Base-by-base conservation (phyloP, 1,140 invertebrate genomes). In the Zeugodacus cucurbitae region DNA sequence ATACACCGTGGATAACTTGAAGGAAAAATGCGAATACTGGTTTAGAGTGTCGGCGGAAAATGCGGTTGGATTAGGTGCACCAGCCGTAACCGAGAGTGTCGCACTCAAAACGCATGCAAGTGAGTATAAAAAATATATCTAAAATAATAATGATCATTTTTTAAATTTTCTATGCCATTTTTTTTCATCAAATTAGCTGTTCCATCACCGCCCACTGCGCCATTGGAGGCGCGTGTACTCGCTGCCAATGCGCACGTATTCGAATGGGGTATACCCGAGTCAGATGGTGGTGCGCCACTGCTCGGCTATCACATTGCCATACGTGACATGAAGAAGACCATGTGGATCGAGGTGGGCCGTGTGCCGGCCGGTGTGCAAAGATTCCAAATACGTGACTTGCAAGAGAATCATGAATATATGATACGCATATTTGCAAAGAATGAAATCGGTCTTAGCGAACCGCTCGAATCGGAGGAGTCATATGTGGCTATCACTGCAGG, bases 291-390 rank as follows among this genome's bases (percentile, higher is more conserved):
- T 74, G 96, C 98, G 57, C 97, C 98, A 20, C 94, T 99, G 67
- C 95, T 97, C 90, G 97, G 97, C 34, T 99, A 99, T 93, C 98
- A 98, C 90, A 97, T 99, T 89, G 98, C 98, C 17, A 97, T 99
- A 87, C 95, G 97, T 90, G 99, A 99, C 92, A 95, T 96, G 59
- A 96, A 96, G 91, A 98, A 98, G 92, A 98, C 97, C 5, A 98
- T 98, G 97, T 99, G 98, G 98, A 98, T 98, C 95, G 97, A 98
- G 95, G 97, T 98, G 78, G 98, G 97, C 22, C 96, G 97, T 91
- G 97, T 98, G 11, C 95, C 95, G 89, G 96, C 97, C 1, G 96
- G 97, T 89, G 95, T 96, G 58, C 97, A 97, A 90, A 97, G 97
- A 93, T 95, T 98, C 90, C 97, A 96, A 88, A 97, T 98, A 74